Percentiles rank a stretch among this genome's conserved stretches.
phyloP scores from a whole-genome alignment of 1,140 invertebrate species.

The Magallana ariakensis region DNA sequence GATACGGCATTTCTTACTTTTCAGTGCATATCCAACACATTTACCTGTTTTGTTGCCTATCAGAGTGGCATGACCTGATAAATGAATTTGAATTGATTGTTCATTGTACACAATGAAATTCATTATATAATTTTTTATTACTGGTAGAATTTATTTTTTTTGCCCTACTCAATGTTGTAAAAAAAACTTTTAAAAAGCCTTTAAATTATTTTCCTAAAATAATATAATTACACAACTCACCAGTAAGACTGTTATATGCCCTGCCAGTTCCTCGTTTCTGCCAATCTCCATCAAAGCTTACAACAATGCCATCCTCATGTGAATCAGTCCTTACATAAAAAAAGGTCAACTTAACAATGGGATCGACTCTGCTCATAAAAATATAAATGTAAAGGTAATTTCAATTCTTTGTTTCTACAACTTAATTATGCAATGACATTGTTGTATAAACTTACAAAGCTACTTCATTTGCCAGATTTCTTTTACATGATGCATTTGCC shows the following conservation, averaged over 20 bases:
- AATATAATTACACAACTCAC: neutral
- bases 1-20: slow-evolving; percentile 27
- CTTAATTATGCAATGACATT: neutral
- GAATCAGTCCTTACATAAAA: slow-evolving; percentile 27
- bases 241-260: slow-evolving; percentile 38
- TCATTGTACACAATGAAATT: too few relatives aligned
- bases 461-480: slow-evolving; percentile 10
- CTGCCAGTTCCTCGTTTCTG: slow-evolving; percentile 34
- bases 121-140: too few relatives aligned
- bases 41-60: slow-evolving; percentile 28
- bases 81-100: neutral
- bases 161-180: too few relatives aligned
- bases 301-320: neutral
- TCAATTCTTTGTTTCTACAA: neutral
- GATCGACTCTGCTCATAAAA: too few relatives aligned
- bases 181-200: too few relatives aligned
- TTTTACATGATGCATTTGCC: slow-evolving; percentile 7
- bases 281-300: slow-evolving; percentile 30
- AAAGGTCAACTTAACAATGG: too few relatives aligned
- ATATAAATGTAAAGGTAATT: neutral
- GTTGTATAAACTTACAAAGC: neutral
- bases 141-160: too few relatives aligned
- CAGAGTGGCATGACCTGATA: slow-evolving; percentile 31
- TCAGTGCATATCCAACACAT: slow-evolving; percentile 1
- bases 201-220: neutral